Percentiles rank a stretch among this genome's conserved stretches.
These are phyloP conservation scores for Galagoides demidoff DNA, from an alignment of 2,797 vertebrate genomes.

Conservation along the genomic window DNA sequence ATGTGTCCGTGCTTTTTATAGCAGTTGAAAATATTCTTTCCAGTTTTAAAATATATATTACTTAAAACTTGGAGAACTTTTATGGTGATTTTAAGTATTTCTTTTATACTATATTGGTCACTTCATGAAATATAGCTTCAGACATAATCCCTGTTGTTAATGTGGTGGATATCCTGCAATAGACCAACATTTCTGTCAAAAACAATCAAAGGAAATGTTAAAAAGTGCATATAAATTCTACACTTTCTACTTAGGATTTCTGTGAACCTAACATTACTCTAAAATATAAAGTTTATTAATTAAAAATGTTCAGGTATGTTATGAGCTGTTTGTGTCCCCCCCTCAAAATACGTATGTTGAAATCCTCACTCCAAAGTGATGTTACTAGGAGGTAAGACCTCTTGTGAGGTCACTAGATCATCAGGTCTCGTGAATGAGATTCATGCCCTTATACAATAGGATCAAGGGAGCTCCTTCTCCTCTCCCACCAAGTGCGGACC, in stretches of 20 bases:
- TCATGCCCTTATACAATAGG: neutral
- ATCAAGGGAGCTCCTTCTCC: neutral
- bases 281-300: neutral
- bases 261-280: neutral
- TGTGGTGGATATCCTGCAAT: neutral
- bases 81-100: neutral
- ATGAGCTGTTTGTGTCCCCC: neutral
- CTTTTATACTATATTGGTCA: neutral
- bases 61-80: neutral
- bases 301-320: neutral
- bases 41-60: neutral
- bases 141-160: neutral
- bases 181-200: neutral
- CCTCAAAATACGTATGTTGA: neutral
- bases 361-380: neutral
- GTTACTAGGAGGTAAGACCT: neutral
- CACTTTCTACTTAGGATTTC: neutral
- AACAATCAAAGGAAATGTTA: neutral
- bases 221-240: neutral
- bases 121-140: neutral
- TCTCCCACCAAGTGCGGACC: neutral
- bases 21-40: neutral
- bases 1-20: neutral
- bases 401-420: neutral
- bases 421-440: neutral